These are phyloP conservation scores for Drosophila meridionalis DNA, from an alignment of 2,888 invertebrate genomes.

Conservation along the genomic window DNA sequence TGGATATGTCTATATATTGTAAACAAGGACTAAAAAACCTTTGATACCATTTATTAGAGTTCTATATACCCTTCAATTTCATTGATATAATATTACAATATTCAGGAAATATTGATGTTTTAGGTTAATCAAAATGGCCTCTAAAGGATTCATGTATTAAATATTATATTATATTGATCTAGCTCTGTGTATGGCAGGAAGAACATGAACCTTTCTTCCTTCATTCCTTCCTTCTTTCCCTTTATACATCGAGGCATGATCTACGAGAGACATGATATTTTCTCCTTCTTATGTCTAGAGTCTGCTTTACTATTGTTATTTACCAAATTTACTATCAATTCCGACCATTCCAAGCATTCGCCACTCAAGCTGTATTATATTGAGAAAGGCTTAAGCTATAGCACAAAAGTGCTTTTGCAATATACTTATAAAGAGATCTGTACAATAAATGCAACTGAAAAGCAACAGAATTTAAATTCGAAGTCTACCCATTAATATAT, in stretches of 20 bases:
- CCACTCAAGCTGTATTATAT: not conserved
- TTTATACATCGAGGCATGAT: not conserved
- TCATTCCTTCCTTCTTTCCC: too few species aligned
- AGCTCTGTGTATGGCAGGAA: not conserved
- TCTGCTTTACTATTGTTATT: not conserved
- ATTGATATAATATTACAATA: too few species aligned
- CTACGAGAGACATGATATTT: not conserved
- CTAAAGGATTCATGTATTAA: too few species aligned
- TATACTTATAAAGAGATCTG: not conserved
- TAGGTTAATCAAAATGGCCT: too few species aligned
- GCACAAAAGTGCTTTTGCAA: not conserved
- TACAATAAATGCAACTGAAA: too few species aligned
- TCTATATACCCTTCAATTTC: too few species aligned
- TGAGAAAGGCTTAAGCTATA: not conserved
- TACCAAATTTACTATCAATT: not conserved
- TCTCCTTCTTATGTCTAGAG: not conserved
- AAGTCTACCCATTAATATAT: not conserved
- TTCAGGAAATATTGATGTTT: too few species aligned
- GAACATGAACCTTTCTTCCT: not conserved
- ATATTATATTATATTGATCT: too few species aligned
- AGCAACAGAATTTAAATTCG: too few species aligned
- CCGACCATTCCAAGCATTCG: not conserved
- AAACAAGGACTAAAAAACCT: too few species aligned
- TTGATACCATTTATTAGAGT: too few species aligned
- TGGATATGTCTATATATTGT: too few species aligned